Conservation (phyloP, 2,113 vertebrate species). For the Chunga burmeisteri region DNA sequence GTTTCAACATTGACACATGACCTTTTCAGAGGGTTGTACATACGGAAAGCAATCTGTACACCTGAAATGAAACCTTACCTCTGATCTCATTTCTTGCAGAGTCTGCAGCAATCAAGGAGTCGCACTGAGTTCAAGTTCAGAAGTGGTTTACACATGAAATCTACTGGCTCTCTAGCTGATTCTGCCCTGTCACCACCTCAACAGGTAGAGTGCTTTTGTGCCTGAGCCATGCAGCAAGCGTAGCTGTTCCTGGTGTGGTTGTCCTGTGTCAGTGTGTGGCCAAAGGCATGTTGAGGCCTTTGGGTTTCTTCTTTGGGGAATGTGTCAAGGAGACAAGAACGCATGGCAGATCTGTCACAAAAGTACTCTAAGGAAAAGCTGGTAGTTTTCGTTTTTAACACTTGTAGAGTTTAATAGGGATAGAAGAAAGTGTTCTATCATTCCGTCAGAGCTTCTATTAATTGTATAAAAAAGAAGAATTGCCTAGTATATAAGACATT, state of each 20-base stretch:
- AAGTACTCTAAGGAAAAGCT: slow-evolving; percentile 35
- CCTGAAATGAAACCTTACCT: background rate
- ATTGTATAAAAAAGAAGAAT: background rate
- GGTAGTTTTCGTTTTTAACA: background rate
- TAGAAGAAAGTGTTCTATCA: background rate
- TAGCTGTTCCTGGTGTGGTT: background rate
- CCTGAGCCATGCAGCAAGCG: background rate
- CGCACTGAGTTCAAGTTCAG: slow-evolving; percentile 30
- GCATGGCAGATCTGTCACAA: slow-evolving; percentile 37
- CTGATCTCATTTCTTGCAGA: slow-evolving; percentile 44
- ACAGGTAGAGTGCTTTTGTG: slow-evolving; percentile 62
- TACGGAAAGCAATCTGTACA: background rate
- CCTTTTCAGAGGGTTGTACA: background rate
- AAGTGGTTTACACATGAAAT: slow-evolving; percentile 62
- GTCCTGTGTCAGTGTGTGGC: background rate
- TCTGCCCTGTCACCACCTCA: slow-evolving; percentile 3
- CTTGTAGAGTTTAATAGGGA: background rate
- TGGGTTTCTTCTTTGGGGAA: background rate
- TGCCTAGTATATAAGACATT: background rate
- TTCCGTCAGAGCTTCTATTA: background rate
- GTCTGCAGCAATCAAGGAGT: background rate
- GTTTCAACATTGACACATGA: background rate
- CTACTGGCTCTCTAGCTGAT: slow-evolving; percentile 30
- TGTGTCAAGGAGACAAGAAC: background rate
- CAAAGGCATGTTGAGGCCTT: background rate